These are phyloP conservation scores for Noctua fimbriata DNA, from an alignment of 2,888 invertebrate species.

Conservation along the genomic window DNA sequence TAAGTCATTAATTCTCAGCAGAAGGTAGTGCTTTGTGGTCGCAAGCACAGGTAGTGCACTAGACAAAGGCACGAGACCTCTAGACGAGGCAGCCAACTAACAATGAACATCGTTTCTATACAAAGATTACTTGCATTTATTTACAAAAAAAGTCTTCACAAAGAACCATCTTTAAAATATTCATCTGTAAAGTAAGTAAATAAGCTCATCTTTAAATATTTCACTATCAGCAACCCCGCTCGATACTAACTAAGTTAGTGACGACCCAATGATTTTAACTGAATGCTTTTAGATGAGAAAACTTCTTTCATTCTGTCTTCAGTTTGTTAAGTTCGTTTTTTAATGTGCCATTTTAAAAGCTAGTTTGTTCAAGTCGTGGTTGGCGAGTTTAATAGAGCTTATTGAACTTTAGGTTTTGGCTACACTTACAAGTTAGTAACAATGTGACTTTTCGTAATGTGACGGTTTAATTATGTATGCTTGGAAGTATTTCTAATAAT, in stretches of 20 bases:
- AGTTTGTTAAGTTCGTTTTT: conserved; percentile 31
- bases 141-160: neutral
- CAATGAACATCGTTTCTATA: neutral
- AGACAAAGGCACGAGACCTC: neutral
- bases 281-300: conserved; percentile 59
- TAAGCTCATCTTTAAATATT: conserved; percentile 21
- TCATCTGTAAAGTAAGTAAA: conserved; percentile 1
- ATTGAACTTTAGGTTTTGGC: conserved; percentile 9
- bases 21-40: neutral
- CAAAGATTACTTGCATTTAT: neutral
- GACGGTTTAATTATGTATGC: neutral
- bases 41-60: too few relatives aligned
- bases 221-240: conserved; percentile 30
- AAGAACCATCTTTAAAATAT: conserved; percentile 4
- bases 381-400: conserved; percentile 23
- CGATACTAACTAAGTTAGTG: conserved; percentile 47
- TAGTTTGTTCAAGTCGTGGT: conserved; percentile 19
- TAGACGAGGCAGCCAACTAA: neutral
- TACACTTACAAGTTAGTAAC: neutral
- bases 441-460: neutral
- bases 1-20: neutral
- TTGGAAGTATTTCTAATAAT: neutral
- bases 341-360: conserved; percentile 29
- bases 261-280: conserved; percentile 43
- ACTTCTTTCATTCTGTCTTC: conserved; percentile 41